Conservation (phyloP, 2,797 vertebrate genomes). For the Lophura swinhoii region DNA sequence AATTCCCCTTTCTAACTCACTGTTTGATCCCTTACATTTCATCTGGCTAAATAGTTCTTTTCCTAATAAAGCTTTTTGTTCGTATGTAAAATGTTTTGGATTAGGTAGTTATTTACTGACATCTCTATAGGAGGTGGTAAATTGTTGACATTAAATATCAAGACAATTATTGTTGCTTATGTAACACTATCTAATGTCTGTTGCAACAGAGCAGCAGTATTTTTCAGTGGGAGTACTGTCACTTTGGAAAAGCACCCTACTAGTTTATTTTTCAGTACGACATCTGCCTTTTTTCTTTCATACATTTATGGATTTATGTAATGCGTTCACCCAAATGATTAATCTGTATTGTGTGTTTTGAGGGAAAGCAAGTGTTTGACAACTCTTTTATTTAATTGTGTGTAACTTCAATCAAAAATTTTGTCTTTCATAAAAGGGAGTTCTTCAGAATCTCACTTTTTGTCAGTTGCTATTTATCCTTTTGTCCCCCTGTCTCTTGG, state of each 20-base stretch:
- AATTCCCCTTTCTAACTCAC: not conserved
- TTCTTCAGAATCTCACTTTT: not conserved
- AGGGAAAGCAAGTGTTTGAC: not conserved
- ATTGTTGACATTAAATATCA: conserved; percentile 45
- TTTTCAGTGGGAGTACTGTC: conserved; percentile 44
- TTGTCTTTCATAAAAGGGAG: not conserved
- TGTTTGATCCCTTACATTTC: not conserved
- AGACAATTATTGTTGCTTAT: conserved; percentile 52
- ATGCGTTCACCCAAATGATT: not conserved
- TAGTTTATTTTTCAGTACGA: conserved; percentile 50
- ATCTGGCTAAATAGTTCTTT: not conserved
- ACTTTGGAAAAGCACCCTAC: conserved; percentile 33
- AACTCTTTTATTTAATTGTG: not conserved
- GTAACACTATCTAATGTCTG: conserved; percentile 17
- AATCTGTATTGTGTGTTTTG: not conserved
- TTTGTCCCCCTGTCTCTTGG: not conserved
- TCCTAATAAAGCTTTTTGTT: not conserved
- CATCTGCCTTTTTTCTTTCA: conserved; percentile 39
- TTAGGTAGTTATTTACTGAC: conserved; percentile 17
- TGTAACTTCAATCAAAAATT: not conserved
- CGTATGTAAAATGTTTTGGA: conserved; percentile 18
- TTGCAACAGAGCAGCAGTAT: not conserved
- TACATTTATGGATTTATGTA: not conserved
- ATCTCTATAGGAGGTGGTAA: conserved; percentile 56
- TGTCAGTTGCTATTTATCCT: not conserved